These are phyloP conservation scores for Flexamia atlantica DNA, from an alignment of 2,888 invertebrate genomes.

Conservation along the genomic window DNA sequence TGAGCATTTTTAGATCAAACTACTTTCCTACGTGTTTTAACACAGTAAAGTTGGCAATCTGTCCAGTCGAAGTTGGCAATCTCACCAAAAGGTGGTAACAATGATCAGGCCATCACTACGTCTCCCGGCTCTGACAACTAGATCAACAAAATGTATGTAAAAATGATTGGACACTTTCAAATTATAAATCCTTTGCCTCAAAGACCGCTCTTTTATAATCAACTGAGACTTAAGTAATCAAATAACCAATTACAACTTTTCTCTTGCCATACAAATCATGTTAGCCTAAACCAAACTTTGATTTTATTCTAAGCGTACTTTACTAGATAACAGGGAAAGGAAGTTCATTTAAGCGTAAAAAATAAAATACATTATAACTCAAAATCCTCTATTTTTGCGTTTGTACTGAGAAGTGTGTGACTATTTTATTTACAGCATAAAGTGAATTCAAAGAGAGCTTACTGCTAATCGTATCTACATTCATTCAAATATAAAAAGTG, in stretches of 20 bases:
- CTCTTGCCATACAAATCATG: too few relatives aligned
- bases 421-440: slow-evolving; percentile 47
- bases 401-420: slow-evolving; percentile 51
- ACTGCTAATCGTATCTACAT: slow-evolving; percentile 50
- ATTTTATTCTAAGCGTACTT: slow-evolving; percentile 6
- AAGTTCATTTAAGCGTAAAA: slow-evolving; percentile 36
- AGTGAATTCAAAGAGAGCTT: slow-evolving; percentile 19
- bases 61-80: slow-evolving; percentile 3
- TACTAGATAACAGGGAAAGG: not conserved
- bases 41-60: slow-evolving; percentile 27
- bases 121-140: not conserved
- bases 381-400: slow-evolving; percentile 29
- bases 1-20: slow-evolving; percentile 62
- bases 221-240: too few relatives aligned
- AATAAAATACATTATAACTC: not conserved
- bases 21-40: slow-evolving; percentile 26
- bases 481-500: not conserved
- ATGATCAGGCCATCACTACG: not conserved
- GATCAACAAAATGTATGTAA: not conserved
- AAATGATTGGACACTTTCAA: too few relatives aligned
- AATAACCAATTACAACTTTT: too few relatives aligned
- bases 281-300: not conserved
- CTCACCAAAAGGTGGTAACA: slow-evolving; percentile 43
- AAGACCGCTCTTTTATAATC: too few relatives aligned
- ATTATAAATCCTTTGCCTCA: too few relatives aligned